These are phyloP conservation scores for Cryptotis parvus DNA, from an alignment of 2,113 vertebrate species.

Conservation along the genomic window DNA sequence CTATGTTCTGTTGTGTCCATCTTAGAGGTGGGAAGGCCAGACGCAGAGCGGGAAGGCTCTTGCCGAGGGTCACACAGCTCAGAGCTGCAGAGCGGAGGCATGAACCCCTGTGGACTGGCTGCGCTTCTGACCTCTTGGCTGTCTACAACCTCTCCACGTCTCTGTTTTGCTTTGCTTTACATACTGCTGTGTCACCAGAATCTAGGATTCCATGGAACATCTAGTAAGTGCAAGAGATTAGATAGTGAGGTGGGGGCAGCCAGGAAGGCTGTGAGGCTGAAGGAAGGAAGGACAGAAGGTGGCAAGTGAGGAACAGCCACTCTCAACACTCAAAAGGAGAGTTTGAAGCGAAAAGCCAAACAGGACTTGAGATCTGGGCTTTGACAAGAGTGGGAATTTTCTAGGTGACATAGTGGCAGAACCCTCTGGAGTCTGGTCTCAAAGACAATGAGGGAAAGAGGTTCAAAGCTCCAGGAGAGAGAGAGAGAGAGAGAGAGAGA, in stretches of 20 bases:
- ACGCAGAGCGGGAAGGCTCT: neutral
- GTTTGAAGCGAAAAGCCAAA: neutral
- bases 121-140: neutral
- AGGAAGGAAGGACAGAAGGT: neutral
- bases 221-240: neutral
- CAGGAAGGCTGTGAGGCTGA: too few species aligned
- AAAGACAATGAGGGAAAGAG: neutral
- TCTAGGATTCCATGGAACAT: neutral
- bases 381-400: neutral
- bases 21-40: constrained; percentile 24
- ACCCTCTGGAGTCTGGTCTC: neutral
- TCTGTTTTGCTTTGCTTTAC: neutral
- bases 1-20: neutral
- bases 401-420: neutral
- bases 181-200: neutral
- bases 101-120: neutral
- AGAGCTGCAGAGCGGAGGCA: neutral
- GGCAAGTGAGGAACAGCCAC: too few species aligned
- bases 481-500: neutral
- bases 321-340: neutral
- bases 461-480: neutral
- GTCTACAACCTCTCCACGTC: neutral
- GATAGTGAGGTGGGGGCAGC: neutral
- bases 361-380: too few species aligned
- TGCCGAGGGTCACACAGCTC: neutral